Evolutionary conservation across 2,888 invertebrate species (phyloP).

Genomic region (Sceliomorpha sp.): DNA sequence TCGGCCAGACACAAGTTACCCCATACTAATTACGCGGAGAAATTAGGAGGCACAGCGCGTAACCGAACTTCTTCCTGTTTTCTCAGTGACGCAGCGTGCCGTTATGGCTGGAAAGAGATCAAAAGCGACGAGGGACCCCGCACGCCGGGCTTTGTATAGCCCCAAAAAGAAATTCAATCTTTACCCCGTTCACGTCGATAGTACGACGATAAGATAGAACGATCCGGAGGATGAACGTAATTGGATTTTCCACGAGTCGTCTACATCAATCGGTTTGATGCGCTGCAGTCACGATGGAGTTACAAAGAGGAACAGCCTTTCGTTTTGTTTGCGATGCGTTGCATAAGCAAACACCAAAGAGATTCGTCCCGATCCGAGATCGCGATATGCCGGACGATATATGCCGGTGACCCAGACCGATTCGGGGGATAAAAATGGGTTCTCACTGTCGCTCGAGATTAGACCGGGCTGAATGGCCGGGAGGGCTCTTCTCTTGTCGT

Average conservation of each 20-base stretch:
- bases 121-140: background rate
- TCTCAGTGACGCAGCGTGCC: slow-evolving; percentile 1
- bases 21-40: slow-evolving; percentile 28
- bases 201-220: slow-evolving; percentile 26
- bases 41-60: slow-evolving; percentile 28
- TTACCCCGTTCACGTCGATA: slow-evolving; percentile 27
- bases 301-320: slow-evolving; percentile 43
- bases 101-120: slow-evolving; percentile 21
- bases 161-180: slow-evolving; percentile 20
- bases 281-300: slow-evolving; percentile 37
- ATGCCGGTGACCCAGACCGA: background rate
- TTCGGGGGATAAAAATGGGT: slow-evolving; percentile 35
- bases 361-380: slow-evolving; percentile 43
- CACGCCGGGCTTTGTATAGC: slow-evolving; percentile 30
- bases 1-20: slow-evolving; percentile 26
- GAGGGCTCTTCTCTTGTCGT: slow-evolving; percentile 49
- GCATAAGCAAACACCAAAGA: slow-evolving; percentile 45
- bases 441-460: slow-evolving; percentile 54
- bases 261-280: slow-evolving; percentile 59
- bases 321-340: slow-evolving; percentile 38
- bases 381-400: slow-evolving; percentile 32
- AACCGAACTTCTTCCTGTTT: slow-evolving; percentile 23
- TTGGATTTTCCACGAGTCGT: slow-evolving; percentile 62
- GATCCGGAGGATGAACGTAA: slow-evolving; percentile 40
- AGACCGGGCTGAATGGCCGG: slow-evolving; percentile 60